phyloP scores from a whole-genome alignment of 1,140 invertebrate genomes.

The Parasteatoda tepidariorum region DNA sequence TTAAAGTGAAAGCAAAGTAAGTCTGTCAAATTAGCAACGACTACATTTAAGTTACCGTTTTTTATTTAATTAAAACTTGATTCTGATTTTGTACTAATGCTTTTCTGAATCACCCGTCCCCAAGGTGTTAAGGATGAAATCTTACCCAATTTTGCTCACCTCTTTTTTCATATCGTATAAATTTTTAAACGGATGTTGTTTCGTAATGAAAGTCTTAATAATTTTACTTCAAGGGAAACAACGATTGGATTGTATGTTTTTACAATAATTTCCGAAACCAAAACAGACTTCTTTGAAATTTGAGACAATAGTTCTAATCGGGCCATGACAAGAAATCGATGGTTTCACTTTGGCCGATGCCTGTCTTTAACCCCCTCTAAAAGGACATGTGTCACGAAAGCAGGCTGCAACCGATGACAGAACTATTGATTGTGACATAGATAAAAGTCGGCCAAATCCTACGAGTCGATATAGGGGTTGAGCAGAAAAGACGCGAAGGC shows the following conservation, averaged over 20 bases:
- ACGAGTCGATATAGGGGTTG: conserved; percentile 38
- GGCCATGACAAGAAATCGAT: conserved; percentile 51
- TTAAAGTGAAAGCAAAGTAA: no score
- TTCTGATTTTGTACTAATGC: no score
- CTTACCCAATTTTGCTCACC: no score
- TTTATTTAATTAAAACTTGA: no score
- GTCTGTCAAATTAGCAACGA: no score
- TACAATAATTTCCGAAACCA: background rate
- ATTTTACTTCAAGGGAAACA: no score
- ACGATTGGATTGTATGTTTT: background rate
- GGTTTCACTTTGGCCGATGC: conserved; percentile 7
- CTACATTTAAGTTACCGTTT: no score
- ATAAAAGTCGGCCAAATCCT: conserved; percentile 48
- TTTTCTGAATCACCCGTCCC: no score
- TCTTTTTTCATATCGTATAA: no score
- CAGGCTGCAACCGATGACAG: conserved; percentile 44
- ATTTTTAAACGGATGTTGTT: no score
- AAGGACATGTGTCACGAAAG: conserved; percentile 55
- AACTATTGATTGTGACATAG: conserved; percentile 56
- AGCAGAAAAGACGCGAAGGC: conserved; percentile 1
- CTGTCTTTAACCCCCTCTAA: conserved; percentile 36
- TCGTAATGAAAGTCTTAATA: no score
- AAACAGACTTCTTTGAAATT: conserved; percentile 9
- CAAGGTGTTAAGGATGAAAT: no score
- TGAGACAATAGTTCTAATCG: conserved; percentile 51